Percentiles rank a stretch among this genome's conserved stretches.
These are phyloP conservation scores for Leptobrachium ailaonicum DNA, from an alignment of 2,113 vertebrate species.

Conservation along the genomic window DNA sequence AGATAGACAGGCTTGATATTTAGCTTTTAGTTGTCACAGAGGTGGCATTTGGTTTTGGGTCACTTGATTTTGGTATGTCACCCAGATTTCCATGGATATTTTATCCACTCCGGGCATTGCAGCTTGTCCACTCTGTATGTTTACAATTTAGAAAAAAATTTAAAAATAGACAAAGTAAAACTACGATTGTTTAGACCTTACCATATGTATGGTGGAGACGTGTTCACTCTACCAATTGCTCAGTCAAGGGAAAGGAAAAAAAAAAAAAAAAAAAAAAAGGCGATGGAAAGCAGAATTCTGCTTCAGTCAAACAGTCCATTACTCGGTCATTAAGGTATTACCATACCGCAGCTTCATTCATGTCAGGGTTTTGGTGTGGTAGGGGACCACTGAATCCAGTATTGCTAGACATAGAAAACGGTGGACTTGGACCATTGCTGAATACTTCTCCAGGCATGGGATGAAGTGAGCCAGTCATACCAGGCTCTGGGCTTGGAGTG, in stretches of 20 bases:
- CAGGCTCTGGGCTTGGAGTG: slow-evolving; percentile 92
- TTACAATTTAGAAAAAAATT: neutral
- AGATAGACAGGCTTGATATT: slow-evolving; percentile 17
- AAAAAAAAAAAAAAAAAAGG: neutral
- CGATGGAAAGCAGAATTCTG: slow-evolving; percentile 49
- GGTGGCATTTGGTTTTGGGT: slow-evolving; percentile 39
- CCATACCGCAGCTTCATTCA: slow-evolving; percentile 91
- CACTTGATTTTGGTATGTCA: slow-evolving; percentile 28
- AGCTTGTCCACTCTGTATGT: neutral
- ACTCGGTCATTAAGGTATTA: slow-evolving; percentile 61
- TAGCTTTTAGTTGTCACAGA: slow-evolving; percentile 16
- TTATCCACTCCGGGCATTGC: slow-evolving; percentile 6
- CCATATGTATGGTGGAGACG: slow-evolving; percentile 14
- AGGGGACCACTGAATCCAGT: slow-evolving; percentile 89
- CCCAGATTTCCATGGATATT: slow-evolving; percentile 21
- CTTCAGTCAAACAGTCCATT: slow-evolving; percentile 36
- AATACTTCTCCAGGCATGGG: slow-evolving; percentile 89
- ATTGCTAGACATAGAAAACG: slow-evolving; percentile 90
- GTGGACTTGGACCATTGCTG: slow-evolving; percentile 89
- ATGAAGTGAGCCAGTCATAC: slow-evolving; percentile 85
- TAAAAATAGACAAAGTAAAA: slow-evolving; percentile 3
- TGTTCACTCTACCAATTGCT: slow-evolving; percentile 15
- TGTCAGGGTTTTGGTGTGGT: slow-evolving; percentile 90
- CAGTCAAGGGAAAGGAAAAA: neutral
- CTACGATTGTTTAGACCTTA: slow-evolving; percentile 6